A percentile compares a stretch with the other conserved stretches of the same genome.
Conservation (phyloP, 1,140 invertebrate species). For the Drosophila quadrilineata region DNA sequence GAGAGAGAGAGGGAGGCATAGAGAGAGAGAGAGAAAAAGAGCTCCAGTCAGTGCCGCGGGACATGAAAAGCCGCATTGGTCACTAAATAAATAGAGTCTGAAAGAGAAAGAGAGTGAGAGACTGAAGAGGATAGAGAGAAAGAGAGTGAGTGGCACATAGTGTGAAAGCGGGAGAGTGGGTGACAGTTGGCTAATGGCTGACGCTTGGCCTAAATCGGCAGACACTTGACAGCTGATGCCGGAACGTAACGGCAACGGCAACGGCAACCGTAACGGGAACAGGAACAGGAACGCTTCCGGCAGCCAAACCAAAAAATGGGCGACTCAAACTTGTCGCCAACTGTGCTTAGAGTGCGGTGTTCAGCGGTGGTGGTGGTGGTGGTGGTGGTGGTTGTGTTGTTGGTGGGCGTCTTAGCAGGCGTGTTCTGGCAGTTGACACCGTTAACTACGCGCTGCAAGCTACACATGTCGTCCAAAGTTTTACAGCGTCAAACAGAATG, state of each 20-base stretch:
- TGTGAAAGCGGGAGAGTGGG: no score
- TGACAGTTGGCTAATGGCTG: conserved; percentile 57
- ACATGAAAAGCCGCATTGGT: conserved; percentile 59
- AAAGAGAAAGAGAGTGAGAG: background rate
- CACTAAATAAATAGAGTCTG: conserved; percentile 70
- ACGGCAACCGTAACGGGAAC: conserved; percentile 33
- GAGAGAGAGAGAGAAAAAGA: no score
- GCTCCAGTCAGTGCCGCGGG: no score
- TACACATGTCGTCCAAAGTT: conserved; percentile 6
- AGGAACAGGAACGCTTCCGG: background rate
- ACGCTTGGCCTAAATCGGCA: conserved; percentile 50
- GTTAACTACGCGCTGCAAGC: no score
- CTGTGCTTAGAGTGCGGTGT: no score
- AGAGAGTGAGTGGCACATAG: no score
- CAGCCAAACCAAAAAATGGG: no score
- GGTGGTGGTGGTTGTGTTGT: background rate
- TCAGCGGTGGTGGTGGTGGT: no score
- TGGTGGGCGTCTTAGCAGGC: no score
- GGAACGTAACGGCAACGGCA: conserved; percentile 63
- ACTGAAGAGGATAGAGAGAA: background rate
- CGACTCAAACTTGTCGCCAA: no score
- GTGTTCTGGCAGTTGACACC: no score
- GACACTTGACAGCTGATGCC: conserved; percentile 69
- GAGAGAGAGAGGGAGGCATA: no score
- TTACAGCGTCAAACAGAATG: conserved; percentile 6